Evolutionary conservation across 2,888 invertebrate species (phyloP), one percentile per base, ranked within the genome.

Genomic region (Meghimatium bilineatum): DNA sequence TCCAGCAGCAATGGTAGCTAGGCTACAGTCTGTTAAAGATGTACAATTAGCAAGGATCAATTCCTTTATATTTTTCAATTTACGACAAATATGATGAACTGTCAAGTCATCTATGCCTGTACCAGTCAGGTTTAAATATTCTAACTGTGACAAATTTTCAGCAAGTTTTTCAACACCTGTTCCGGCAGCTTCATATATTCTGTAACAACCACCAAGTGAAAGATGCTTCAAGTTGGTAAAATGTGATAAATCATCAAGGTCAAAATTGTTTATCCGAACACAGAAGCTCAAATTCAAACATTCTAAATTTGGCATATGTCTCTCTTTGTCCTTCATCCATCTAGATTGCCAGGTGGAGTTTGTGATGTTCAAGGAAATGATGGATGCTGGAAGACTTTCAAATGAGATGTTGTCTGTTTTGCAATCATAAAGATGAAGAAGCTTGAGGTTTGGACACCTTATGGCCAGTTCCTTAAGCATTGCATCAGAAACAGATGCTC

Each of bases 381-480:
- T 85, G 10, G 88, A 85, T 12, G 60, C 26, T 20, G 91, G 91
- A 14, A 91, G 85, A 72, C 87, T 86, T 20, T 76, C 83, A 29
- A 86, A 80, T 38, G 87, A 83, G 17, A 91, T 66, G 75, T 87
- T 88, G 63, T 88, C 87, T 23, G 88, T 87, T 77, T 88, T 89
- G 66, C 89, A 87, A 2, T 85, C 75, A 38, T 88, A 80, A 20
- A 91, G 79, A 52, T 89, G 87, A 12, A 92, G 82, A 26, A 87
- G 87, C 38, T 44, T 34, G 38, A 92, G 86, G 69, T 90, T 90
- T 34, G 92, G 91, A 87, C 92, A 92, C 26, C 90, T 84, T 29
- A 88, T 87, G n/a, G 85, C 72, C 14, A 92, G 87, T 69, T 91
- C 91, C 12, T 88, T 86, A 52, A 92, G 82, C 88, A 91, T 89